A percentile compares a stretch with the other conserved stretches of the same genome.
These are phyloP conservation scores for Lepidothrix coronata DNA, from an alignment of 2,113 vertebrate genomes.

Conservation along the genomic window DNA sequence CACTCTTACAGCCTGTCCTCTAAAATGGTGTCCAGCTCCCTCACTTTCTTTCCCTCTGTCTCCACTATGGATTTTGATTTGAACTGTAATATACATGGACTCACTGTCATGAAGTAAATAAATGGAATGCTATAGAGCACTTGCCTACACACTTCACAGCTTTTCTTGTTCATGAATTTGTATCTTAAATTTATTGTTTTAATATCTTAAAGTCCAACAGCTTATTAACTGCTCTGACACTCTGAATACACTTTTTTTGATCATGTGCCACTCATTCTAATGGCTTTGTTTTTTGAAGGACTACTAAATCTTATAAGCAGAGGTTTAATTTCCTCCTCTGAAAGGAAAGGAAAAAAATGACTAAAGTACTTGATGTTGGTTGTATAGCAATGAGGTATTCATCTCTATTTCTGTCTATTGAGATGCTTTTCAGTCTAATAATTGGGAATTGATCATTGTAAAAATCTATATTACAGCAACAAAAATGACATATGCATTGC, in stretches of 20 bases:
- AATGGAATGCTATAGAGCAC: neutral
- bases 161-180: conserved; percentile 50
- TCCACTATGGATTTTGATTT: conserved; percentile 32
- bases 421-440: conserved; percentile 75
- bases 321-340: conserved; percentile 72
- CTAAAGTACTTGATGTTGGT: conserved; percentile 58
- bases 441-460: conserved; percentile 73
- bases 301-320: conserved; percentile 69
- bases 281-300: conserved; percentile 70
- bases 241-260: conserved; percentile 55
- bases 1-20: neutral
- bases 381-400: conserved; percentile 66
- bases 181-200: conserved; percentile 74
- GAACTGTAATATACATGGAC: neutral
- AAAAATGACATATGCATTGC: conserved; percentile 68
- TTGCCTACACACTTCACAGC: conserved; percentile 23
- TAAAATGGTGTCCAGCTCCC: neutral
- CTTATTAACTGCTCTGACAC: conserved; percentile 70
- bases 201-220: conserved; percentile 74
- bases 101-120: conserved; percentile 17
- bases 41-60: neutral
- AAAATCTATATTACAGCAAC: conserved; percentile 62
- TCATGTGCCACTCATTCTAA: conserved; percentile 64
- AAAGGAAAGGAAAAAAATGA: conserved; percentile 60
- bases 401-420: conserved; percentile 74